A percentile compares a stretch with the other conserved stretches of the same genome.
Conservation (phyloP, 2,888 invertebrate genomes). For the Spisula subtruncata region DNA sequence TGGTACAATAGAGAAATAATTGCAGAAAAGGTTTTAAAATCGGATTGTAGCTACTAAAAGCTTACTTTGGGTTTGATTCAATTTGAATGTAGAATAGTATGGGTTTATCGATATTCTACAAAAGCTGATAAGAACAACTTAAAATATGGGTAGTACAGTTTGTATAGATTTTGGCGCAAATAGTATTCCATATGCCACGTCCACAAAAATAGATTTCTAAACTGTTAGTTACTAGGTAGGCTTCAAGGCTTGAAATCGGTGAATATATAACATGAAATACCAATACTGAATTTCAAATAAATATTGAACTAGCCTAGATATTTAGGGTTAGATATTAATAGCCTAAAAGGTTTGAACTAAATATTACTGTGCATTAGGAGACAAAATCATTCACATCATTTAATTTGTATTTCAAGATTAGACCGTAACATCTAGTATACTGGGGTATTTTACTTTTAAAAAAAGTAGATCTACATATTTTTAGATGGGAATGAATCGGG, state of each 20-base stretch:
- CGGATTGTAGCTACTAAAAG: slow-evolving; percentile 24
- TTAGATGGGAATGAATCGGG: too few relatives aligned
- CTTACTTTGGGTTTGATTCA: neutral
- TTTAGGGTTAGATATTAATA: too few relatives aligned
- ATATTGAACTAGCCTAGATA: too few relatives aligned
- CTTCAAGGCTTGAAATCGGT: neutral
- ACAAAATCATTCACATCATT: too few relatives aligned
- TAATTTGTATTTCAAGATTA: too few relatives aligned
- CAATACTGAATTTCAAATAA: too few relatives aligned
- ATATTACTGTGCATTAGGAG: too few relatives aligned
- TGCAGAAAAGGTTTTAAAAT: slow-evolving; percentile 31
- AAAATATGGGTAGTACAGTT: slow-evolving; percentile 38
- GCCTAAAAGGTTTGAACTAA: too few relatives aligned
- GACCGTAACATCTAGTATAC: too few relatives aligned
- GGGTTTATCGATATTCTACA: slow-evolving; percentile 28
- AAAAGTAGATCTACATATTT: too few relatives aligned
- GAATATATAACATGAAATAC: too few relatives aligned
- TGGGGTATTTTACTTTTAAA: too few relatives aligned
- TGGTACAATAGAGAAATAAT: slow-evolving; percentile 37
- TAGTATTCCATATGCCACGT: slow-evolving; percentile 56
- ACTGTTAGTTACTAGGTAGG: slow-evolving; percentile 60
- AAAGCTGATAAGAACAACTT: slow-evolving; percentile 45
- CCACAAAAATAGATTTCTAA: slow-evolving; percentile 60
- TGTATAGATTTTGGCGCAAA: slow-evolving; percentile 55
- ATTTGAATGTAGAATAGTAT: slow-evolving; percentile 24